phyloP scores from a whole-genome alignment of 2,888 invertebrate species.

The Chironomus tentans region DNA sequence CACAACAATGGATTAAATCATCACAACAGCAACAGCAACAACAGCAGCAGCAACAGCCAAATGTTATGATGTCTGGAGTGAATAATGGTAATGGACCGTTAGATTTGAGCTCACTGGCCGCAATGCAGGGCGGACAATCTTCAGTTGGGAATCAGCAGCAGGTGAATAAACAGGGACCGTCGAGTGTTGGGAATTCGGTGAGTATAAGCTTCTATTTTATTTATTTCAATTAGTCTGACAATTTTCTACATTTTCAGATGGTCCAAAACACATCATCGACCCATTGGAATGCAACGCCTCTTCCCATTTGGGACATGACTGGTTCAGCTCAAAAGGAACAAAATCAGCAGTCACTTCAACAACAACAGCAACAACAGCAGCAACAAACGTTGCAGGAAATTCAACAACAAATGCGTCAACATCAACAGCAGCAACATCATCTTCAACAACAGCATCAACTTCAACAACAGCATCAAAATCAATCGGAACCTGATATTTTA shows the following conservation, averaged over 20 bases:
- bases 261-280: background rate
- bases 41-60: background rate
- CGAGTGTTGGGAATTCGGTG: background rate
- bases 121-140: too few relatives aligned
- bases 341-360: conserved; percentile 13
- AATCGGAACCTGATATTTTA: background rate
- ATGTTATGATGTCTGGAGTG: background rate
- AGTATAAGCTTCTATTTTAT: background rate
- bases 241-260: background rate
- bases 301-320: conserved; percentile 6
- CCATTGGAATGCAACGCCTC: conserved; percentile 13
- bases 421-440: background rate
- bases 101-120: background rate
- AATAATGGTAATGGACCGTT: background rate
- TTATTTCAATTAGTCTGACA: too few relatives aligned
- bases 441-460: conserved; percentile 11
- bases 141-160: background rate
- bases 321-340: background rate
- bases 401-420: background rate
- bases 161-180: background rate
- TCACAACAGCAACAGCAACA: background rate
- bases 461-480: background rate
- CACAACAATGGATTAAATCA: conserved; percentile 21
- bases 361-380: conserved; percentile 7
- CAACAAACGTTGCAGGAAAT: conserved; percentile 16